phyloP scores from a whole-genome alignment of 2,113 vertebrate species.

The Gobiocypris rarus region DNA sequence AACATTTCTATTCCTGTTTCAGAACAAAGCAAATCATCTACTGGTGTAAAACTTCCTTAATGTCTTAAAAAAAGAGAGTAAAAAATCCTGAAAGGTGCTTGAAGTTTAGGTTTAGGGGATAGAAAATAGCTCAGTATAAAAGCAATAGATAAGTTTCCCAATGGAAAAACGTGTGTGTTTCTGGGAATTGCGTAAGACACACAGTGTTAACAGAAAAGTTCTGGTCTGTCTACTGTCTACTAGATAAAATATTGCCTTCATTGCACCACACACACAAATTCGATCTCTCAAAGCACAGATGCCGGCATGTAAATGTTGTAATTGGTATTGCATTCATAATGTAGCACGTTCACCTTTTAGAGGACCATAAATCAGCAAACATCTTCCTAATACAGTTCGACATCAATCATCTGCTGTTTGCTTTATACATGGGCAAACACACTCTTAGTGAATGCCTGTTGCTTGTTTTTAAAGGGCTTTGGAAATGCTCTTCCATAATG shows the following conservation, averaged over 20 bases:
- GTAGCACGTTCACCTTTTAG: constrained; percentile 14
- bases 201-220: neutral
- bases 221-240: neutral
- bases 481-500: neutral
- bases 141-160: neutral
- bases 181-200: neutral
- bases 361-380: constrained; percentile 29
- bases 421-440: constrained; percentile 15
- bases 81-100: neutral
- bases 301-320: neutral
- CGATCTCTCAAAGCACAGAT: neutral
- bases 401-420: constrained; percentile 18
- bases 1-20: too few species aligned
- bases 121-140: neutral
- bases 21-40: too few species aligned
- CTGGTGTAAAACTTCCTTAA: too few species aligned
- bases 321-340: constrained; percentile 19
- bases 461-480: constrained; percentile 18
- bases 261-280: neutral
- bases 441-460: neutral
- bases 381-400: constrained; percentile 3
- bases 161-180: neutral
- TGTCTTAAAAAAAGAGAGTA: too few species aligned
- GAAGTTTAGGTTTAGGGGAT: neutral
- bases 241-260: neutral